These are phyloP conservation scores for Mustelus asterias DNA, from an alignment of 2,113 vertebrate species.

Conservation along the genomic window DNA sequence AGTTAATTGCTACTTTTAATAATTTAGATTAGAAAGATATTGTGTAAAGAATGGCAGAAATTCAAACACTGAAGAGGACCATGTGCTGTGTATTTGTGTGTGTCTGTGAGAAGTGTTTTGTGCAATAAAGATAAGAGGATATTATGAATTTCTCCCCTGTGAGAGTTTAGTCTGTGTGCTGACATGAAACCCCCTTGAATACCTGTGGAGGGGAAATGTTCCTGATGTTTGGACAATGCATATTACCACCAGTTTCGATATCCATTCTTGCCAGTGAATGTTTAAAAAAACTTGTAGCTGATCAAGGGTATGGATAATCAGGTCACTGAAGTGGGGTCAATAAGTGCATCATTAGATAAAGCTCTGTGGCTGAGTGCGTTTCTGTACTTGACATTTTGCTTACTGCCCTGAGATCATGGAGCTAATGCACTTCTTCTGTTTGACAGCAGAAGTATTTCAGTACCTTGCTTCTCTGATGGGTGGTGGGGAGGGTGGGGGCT, in stretches of 20 bases:
- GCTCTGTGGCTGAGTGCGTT: neutral
- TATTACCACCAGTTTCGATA: neutral
- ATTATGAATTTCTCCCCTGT: neutral
- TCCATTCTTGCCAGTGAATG: neutral
- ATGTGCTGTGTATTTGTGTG: neutral
- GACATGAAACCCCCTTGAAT: neutral
- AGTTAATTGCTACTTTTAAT: neutral
- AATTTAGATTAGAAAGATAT: neutral
- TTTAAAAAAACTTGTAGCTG: conserved; percentile 1
- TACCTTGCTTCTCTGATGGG: no score
- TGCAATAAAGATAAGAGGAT: neutral
- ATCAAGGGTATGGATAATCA: neutral
- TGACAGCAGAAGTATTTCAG: no score
- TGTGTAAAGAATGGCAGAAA: neutral
- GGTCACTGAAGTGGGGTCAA: no score
- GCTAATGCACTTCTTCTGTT: no score
- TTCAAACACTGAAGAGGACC: neutral
- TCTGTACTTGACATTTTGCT: neutral
- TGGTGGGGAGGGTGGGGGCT: no score
- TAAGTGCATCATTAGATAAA: no score
- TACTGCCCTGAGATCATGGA: no score
- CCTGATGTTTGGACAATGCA: neutral
- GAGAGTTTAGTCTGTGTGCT: neutral
- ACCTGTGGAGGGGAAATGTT: neutral
- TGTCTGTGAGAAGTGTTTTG: no score